phyloP scores from a whole-genome alignment of 2,113 vertebrate species.

The Labeo catla region DNA sequence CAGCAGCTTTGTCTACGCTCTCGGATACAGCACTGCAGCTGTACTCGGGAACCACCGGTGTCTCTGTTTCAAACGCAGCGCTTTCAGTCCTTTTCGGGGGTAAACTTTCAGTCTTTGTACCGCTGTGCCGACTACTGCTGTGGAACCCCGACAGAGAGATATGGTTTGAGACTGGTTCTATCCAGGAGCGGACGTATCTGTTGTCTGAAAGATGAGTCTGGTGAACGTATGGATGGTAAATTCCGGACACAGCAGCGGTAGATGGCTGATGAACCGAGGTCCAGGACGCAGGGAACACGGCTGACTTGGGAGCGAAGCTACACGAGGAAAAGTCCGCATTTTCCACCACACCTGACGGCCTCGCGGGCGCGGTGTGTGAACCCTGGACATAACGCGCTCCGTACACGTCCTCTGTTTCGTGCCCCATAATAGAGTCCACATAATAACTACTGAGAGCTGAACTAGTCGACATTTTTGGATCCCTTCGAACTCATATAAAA shows the following conservation, averaged over 20 bases:
- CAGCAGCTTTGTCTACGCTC: conserved; percentile 80
- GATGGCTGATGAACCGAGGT: conserved; percentile 88
- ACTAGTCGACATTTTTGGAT: conserved; percentile 95
- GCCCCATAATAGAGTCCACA: conserved; percentile 95
- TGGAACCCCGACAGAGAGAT: conserved; percentile 84
- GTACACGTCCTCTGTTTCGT: conserved; percentile 93
- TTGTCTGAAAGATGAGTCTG: conserved; percentile 88
- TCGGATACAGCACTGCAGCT: conserved; percentile 80
- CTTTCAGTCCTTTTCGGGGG: conserved; percentile 83
- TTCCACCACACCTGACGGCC: conserved; percentile 91
- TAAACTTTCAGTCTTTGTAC: conserved; percentile 85
- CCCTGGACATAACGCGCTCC: conserved; percentile 88
- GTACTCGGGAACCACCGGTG: conserved; percentile 81
- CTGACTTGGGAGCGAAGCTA: conserved; percentile 94
- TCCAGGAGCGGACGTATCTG: conserved; percentile 95
- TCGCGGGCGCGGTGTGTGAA: conserved; percentile 84
- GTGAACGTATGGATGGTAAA: conserved; percentile 93
- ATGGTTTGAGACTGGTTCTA: conserved; percentile 86
- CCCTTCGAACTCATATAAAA: conserved; percentile 92
- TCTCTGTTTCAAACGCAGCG: conserved; percentile 81
- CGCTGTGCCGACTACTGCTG: conserved; percentile 82
- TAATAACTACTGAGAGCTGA: conserved; percentile 96
- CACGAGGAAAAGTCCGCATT: conserved; percentile 92
- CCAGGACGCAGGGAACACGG: conserved; percentile 92
- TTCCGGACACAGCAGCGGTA: conserved; percentile 83